Percentiles rank a stretch among this genome's conserved stretches.
Conservation (phyloP, 1,140 invertebrate genomes). For the Phortica variegata region DNA sequence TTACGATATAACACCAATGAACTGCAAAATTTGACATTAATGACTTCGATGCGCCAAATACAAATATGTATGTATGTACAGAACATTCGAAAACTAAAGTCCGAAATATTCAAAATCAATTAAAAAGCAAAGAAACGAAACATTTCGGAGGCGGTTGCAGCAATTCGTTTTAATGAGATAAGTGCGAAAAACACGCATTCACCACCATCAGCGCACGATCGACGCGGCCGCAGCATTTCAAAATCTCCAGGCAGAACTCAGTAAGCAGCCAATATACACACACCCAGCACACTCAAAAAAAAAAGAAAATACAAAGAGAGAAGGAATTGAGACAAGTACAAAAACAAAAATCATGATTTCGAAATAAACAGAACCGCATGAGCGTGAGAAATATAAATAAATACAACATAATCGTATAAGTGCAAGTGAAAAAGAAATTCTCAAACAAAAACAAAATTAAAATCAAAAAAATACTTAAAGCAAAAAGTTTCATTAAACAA, state of each 20-base stretch:
- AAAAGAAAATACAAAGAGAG: background rate
- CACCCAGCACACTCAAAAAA: too few relatives aligned
- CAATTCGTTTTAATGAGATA: conserved; percentile 35
- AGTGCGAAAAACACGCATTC: conserved; percentile 48
- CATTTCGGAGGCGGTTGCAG: conserved; percentile 4
- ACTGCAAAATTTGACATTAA: background rate
- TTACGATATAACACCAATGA: conserved; percentile 14
- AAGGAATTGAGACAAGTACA: background rate
- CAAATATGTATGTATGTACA: background rate
- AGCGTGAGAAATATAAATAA: too few relatives aligned
- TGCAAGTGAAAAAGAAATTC: too few relatives aligned
- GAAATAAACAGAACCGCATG: too few relatives aligned
- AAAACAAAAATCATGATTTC: background rate
- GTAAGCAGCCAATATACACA: too few relatives aligned
- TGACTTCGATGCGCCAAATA: background rate
- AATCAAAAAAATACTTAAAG: too few relatives aligned
- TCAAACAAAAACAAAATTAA: too few relatives aligned
- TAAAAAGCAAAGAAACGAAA: conserved; percentile 13
- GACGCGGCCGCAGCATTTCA: too few relatives aligned
- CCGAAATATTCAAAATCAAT: background rate
- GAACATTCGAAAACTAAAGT: background rate
- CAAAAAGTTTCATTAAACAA: too few relatives aligned
- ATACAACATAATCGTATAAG: too few relatives aligned
- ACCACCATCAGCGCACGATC: too few relatives aligned
- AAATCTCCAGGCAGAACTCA: too few relatives aligned